Evolutionary conservation across 37 sponge, comb jelly and placozoan species (phyloP), one percentile per base, ranked within the genome.

Genomic region (Agelas oroides): DNA sequence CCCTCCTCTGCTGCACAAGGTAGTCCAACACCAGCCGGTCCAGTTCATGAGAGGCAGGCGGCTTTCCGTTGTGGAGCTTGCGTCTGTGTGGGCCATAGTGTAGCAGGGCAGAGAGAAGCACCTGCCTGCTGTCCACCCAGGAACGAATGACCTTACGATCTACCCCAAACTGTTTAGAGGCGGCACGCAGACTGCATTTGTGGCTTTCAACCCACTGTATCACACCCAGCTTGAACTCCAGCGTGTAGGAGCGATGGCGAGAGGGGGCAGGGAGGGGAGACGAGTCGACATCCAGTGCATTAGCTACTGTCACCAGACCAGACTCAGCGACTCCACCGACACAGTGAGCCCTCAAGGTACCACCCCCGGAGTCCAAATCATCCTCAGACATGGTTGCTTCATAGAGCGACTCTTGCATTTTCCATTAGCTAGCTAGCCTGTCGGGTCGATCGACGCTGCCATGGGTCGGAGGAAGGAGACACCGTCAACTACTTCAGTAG

Each of bases 181-280:
- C 89, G 0, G 84, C 89, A 40, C 88, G 41, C 53, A 74, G 59
- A 77, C 89, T 94, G 39, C 78, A 55, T 0, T 46, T 27, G 35
- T 82, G 72, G 23, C 64, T 59, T 53, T 90, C 77, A 24, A 90
- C 59, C 89, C 88, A 90, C 23, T 94, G 85, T 6, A 94, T 80
- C 59, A 94, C 94, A 25, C 83, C 34, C 71, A 94, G 65, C 70
- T 94, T 94, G 88, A 84, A 94, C 65, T 94, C 85, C 21, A 90
- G 61, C 2, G 94, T 90, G 71, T 81, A 94, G 1, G 92, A 75
- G 24, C 87, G 73, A 61, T 83, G 83, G 46, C 46, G 46, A 12
- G 46, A 46, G 46, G 46, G 3, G 8, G 46, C 3, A 8, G 46
- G 46, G 8, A 46, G 46, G 3, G 6, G 46, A 8, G 46, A 46